These are phyloP conservation scores for Sepiola atlantica DNA, from an alignment of 2,888 invertebrate genomes.

Conservation along the genomic window DNA sequence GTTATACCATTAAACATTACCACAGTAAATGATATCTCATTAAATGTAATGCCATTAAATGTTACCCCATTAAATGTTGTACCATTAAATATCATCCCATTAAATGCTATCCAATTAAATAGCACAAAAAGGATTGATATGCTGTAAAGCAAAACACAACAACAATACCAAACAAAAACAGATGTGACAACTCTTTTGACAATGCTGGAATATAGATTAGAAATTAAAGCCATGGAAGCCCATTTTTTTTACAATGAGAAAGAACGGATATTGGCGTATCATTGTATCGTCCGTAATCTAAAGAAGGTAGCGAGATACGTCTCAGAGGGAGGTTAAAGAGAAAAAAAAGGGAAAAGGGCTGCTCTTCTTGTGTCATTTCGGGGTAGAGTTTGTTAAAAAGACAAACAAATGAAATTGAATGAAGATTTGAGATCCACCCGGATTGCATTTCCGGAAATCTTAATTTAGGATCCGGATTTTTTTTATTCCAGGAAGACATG, in stretches of 20 bases:
- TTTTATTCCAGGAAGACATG: not conserved
- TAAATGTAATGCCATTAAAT: too few relatives aligned
- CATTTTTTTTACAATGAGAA: too few relatives aligned
- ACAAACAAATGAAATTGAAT: not conserved
- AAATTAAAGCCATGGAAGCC: not conserved
- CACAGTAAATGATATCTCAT: too few relatives aligned
- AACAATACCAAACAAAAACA: too few relatives aligned
- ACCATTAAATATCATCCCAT: too few relatives aligned
- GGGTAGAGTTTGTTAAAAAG: slow-evolving; percentile 4
- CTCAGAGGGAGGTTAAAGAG: too few relatives aligned
- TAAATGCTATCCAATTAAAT: too few relatives aligned
- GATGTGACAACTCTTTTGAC: too few relatives aligned
- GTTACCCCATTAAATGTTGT: too few relatives aligned
- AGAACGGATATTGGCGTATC: not conserved
- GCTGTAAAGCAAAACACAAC: too few relatives aligned
- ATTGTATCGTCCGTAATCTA: not conserved
- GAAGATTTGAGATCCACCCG: not conserved
- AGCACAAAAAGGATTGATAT: too few relatives aligned
- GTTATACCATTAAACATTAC: too few relatives aligned
- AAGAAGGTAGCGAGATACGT: not conserved
- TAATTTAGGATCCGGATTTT: not conserved
- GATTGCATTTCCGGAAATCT: not conserved
- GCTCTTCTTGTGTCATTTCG: not conserved
- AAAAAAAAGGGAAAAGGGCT: not conserved
- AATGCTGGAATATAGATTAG: not conserved